Conservation (phyloP, 2,797 vertebrate genomes). For the Microctenopoma steveboyesi region DNA sequence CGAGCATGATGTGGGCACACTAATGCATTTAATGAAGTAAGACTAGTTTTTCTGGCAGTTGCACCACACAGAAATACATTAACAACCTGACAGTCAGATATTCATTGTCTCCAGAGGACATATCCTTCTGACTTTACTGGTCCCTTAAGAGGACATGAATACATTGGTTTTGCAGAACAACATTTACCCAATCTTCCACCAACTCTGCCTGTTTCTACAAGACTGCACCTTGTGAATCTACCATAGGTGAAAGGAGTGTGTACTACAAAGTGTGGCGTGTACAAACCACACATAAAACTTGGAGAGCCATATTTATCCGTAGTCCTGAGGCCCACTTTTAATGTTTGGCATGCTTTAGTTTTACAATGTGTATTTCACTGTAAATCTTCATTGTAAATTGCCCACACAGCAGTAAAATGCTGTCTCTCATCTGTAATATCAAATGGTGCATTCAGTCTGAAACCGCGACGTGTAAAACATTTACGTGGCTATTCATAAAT, state of each 20-base stretch:
- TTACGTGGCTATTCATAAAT: background rate
- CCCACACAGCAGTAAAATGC: background rate
- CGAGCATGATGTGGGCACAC: background rate
- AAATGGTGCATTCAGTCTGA: constrained; percentile 10
- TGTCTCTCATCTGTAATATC: background rate
- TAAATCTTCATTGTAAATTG: background rate
- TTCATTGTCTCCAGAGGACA: background rate
- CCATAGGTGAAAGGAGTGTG: too few relatives aligned
- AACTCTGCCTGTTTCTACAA: too few relatives aligned
- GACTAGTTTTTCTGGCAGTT: too few relatives aligned
- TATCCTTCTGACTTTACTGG: background rate
- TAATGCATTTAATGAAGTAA: background rate
- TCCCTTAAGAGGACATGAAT: too few relatives aligned
- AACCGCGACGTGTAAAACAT: background rate
- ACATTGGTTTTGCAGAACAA: background rate
- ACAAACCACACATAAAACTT: background rate
- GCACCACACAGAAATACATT: too few relatives aligned
- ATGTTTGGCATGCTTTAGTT: background rate
- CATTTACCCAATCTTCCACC: too few relatives aligned
- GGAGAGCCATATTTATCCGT: too few relatives aligned
- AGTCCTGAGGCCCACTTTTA: background rate
- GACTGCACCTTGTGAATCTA: too few relatives aligned
- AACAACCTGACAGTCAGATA: background rate
- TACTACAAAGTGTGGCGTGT: too few relatives aligned
- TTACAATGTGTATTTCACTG: background rate